phyloP scores from a whole-genome alignment of 2,888 invertebrate species.

The Noctuana brunneofusca region DNA sequence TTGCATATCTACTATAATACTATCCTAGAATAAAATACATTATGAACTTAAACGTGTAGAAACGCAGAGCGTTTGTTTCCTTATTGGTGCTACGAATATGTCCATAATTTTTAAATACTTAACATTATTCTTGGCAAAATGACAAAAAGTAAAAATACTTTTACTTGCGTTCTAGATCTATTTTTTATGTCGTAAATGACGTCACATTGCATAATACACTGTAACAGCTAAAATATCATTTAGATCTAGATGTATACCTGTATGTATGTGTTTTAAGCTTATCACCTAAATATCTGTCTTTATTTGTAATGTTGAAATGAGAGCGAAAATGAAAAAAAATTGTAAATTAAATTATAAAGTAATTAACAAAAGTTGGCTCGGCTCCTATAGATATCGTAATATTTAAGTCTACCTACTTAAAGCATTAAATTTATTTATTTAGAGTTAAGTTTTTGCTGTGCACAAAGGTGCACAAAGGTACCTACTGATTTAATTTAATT shows the following conservation, averaged over 20 bases:
- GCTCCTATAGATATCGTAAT: not conserved
- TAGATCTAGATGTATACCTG: no score
- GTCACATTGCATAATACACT: no score
- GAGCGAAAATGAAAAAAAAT: not conserved
- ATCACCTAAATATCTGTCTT: no score
- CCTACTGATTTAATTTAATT: not conserved
- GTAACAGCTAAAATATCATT: no score
- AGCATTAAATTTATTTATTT: slow-evolving; percentile 10
- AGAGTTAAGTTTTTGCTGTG: not conserved
- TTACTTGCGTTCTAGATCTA: no score
- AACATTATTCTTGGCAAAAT: not conserved
- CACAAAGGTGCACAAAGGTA: slow-evolving; percentile 3
- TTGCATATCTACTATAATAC: no score
- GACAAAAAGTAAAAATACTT: no score
- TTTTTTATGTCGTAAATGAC: no score
- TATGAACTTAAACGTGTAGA: not conserved
- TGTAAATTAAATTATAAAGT: not conserved
- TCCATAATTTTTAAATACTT: not conserved
- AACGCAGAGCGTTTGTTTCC: not conserved
- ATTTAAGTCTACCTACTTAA: not conserved
- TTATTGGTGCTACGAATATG: slow-evolving; percentile 4
- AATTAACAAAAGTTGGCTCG: not conserved
- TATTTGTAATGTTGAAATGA: no score
- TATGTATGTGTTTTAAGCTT: no score
- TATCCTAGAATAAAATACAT: no score